These are phyloP conservation scores for Caenorhabditis becei DNA, from an alignment of 2,888 invertebrate genomes.

Conservation along the genomic window DNA sequence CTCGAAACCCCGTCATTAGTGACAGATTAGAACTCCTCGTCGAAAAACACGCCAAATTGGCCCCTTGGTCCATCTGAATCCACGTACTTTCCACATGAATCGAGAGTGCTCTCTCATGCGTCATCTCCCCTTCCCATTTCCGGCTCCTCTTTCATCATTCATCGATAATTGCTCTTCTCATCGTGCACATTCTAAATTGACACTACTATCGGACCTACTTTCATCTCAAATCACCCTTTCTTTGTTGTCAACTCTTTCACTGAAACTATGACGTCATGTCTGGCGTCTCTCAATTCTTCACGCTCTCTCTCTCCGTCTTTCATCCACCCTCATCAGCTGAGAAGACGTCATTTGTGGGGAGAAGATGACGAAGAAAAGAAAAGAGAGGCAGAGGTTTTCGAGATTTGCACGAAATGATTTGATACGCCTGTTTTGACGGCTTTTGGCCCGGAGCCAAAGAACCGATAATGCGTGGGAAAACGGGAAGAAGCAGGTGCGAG, in stretches of 20 bases:
- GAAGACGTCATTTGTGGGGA: slow-evolving; percentile 27
- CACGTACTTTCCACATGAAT: slow-evolving; percentile 1
- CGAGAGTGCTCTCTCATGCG: slow-evolving; percentile 10
- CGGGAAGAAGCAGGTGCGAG: not conserved
- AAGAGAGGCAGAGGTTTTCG: slow-evolving; percentile 5
- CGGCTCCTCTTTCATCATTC: not conserved
- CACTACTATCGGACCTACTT: not conserved
- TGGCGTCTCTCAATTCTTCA: slow-evolving; percentile 14
- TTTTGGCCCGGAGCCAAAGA: not conserved
- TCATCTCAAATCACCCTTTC: slow-evolving; percentile 38
- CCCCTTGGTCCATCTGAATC: not conserved
- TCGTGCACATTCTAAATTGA: not conserved
- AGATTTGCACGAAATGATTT: slow-evolving; percentile 18
- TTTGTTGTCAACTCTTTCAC: slow-evolving; percentile 28
- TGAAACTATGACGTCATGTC: slow-evolving; percentile 36
- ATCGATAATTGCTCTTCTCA: not conserved
- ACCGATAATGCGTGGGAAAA: not conserved
- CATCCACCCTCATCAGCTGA: slow-evolving; percentile 35
- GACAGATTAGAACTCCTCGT: no score
- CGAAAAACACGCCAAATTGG: no score
- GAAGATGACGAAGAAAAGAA: not conserved
- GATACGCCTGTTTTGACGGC: not conserved
- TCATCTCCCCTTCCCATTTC: not conserved
- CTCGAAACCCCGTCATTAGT: no score
- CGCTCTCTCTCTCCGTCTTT: slow-evolving; percentile 13